Base-by-base conservation (phyloP, 2,113 vertebrate species). In the Serinus canaria region DNA sequence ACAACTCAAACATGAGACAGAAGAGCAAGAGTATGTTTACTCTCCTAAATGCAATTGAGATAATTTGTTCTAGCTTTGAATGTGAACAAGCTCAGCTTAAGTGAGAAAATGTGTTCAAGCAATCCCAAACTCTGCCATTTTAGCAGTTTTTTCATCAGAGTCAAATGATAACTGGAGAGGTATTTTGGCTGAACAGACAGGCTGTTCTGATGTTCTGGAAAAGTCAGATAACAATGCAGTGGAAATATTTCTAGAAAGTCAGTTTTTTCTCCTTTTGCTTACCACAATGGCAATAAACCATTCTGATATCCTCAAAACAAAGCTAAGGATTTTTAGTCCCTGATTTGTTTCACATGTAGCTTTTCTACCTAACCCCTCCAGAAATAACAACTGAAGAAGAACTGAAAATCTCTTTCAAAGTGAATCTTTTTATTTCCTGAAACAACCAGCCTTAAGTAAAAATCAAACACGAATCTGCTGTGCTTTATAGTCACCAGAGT, bases 71-170 rank as follows among this genome's bases (percentile, higher is more conserved):
- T 50, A 93, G 63, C 82, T 62, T 94, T 6, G 18, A 69, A 95
- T 75, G 74, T 37, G 75, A 96, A 83, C 9, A 58, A 92, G 77
- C 55, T 94, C 47, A 73, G 59, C 66, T 85, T 72, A 70, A 93
- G 49, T 59, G 76, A 83, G 83, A 92, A 87, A 94, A 68, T 62
- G 68, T 2, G 33, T 83, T 76, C 37, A 47, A 87, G 70, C 56
- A 81, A 77, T 92, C 92, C 63, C 76, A 93, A 94, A 77, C 72
- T 59, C 77, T 69, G 59, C 50, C 59, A 68, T 87, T 96, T 86
- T 82, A 87, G 83, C 11, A 23, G 63, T 83, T 70, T 79, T 78
- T 62, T 16, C 33, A 73, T 79, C 50, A 39, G 62, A 86, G n/a
- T 80, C 25, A 58, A 76, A 60, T 60, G 52, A n/a, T 50, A 93